Percentiles rank a stretch among this genome's conserved stretches.
Evolutionary conservation across 2,797 vertebrate genomes (phyloP).

Genomic region (Mormyrops attenuatus): DNA sequence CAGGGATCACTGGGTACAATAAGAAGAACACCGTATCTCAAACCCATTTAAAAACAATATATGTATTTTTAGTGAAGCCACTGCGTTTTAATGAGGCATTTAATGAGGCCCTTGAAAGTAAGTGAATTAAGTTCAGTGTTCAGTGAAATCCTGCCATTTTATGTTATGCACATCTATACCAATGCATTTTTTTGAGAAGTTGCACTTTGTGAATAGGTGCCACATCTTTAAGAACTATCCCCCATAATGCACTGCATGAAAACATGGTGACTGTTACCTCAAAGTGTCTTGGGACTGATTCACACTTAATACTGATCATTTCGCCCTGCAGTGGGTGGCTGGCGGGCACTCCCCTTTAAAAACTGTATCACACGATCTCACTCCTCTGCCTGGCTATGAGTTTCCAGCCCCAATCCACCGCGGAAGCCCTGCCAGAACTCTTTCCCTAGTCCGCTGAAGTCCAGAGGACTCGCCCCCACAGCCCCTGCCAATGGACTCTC

Average conservation of each 20-base stretch:
- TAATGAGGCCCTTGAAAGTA: neutral
- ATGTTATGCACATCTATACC: neutral
- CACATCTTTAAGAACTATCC: neutral
- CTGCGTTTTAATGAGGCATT: neutral
- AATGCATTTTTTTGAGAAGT: neutral
- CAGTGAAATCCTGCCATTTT: neutral
- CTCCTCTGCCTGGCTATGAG: neutral
- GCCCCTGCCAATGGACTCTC: neutral
- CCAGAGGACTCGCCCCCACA: neutral
- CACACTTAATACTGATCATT: neutral
- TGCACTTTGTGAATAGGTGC: neutral
- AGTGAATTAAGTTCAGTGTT: neutral
- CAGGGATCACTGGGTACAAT: neutral
- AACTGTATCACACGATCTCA: neutral
- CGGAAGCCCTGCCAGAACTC: neutral
- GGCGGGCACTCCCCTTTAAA: neutral
- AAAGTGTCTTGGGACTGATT: neutral
- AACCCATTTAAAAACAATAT: neutral
- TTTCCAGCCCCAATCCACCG: neutral
- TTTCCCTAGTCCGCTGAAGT: neutral
- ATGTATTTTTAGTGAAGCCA: neutral
- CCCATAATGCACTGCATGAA: neutral
- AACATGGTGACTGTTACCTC: neutral
- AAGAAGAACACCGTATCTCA: neutral
- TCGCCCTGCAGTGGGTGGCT: neutral